Base-by-base conservation (phyloP, 2,888 invertebrate species). In the Rutpela maculata region DNA sequence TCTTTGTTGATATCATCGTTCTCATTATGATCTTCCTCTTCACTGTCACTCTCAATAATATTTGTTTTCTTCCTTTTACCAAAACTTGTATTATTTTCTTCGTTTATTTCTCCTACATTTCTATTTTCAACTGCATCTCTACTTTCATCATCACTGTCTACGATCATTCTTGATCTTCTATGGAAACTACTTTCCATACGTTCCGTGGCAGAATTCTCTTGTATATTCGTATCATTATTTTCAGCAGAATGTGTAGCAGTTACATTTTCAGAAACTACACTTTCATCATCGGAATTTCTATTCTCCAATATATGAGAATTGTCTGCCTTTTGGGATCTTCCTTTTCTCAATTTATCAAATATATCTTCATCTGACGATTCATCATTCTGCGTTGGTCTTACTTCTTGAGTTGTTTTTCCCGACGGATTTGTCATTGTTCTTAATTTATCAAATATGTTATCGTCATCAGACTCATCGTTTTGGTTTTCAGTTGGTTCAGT, bases 391-490 rank as follows among this genome's bases (percentile, higher is more conserved):
- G n/a, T 12, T n/a, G 50, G 50, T 15, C 5, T 15, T 7, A 6
- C n/a, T 59, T 59, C 10, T 50, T 55, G 55, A 62, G 62, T 50
- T 72, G 55, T n/a, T 19, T 60, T 43, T 63, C 79, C 68, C n/a
- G 76, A 19, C 74, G 74, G 73, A 31, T 67, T 78, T 56, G 76
- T 77, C 62, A 84, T 85, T 75, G 82, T 86, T 72, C 84, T 87
- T 57, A 89, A 74, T 72, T 83, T 85, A 81, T 86, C 85, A 77
- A 88, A 87, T 73, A 91, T 89, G 75, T 91, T 90, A 57, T 90
- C 88, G 59, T 88, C 88, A 35, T 85, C 85, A 18, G 87, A 86
- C 62, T 84, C 87, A 22, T 80, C 79, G 17, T 50, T 60, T 22
- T 73, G 55, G 22, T 43, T 55, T 35, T 57, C 65, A 38, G 65